Evolutionary conservation across 2,888 invertebrate species (phyloP), one percentile per base, ranked within the genome.

Genomic region (Coenonympha arcania): DNA sequence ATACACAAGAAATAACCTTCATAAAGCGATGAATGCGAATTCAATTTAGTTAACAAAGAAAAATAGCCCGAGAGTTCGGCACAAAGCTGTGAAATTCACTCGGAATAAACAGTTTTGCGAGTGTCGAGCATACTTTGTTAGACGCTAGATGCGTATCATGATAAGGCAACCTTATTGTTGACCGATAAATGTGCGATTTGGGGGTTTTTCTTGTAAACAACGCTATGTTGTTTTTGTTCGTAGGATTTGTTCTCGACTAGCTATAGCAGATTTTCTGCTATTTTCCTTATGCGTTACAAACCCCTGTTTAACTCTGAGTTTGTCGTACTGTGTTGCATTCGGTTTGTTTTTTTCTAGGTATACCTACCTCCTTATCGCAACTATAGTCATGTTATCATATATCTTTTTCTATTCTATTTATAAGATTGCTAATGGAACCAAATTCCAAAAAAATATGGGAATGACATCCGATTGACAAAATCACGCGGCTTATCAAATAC

Each of bases 11-110:
- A 66, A 72, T 71, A 68, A 66, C 69, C 68, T 68, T 61, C 67
- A 73, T 73, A 72, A 71, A 73, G 64, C 71, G 69, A 72, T 77
- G 70, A 76, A 77, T 75, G 69, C 63, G 66, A 70, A 78, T 76
- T 74, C 71, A 79, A 78, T 79, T 79, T 74, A 61, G 67, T 69
- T 73, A 77, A 76, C 73, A 76, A 77, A 79, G 74, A 76, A 72
- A 75, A 73, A 74, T 71, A 66, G 66, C 55, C 54, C 59, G 55
- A 62, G 64, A 64, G 65, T 63, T 59, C 54, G 41, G 50, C 46
- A 46, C 26, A 50, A 50, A 54, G 22, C 55, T 53, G 44, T 50
- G 50, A 57, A 61, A 62, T 61, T 62, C 54, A 48, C 61, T 57
- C 60, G 66, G 62, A 69, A 73, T 69, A 70, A 68, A 69, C 66